Evolutionary conservation across 2,888 invertebrate species (phyloP).

Genomic region (Tortrix viridana): DNA sequence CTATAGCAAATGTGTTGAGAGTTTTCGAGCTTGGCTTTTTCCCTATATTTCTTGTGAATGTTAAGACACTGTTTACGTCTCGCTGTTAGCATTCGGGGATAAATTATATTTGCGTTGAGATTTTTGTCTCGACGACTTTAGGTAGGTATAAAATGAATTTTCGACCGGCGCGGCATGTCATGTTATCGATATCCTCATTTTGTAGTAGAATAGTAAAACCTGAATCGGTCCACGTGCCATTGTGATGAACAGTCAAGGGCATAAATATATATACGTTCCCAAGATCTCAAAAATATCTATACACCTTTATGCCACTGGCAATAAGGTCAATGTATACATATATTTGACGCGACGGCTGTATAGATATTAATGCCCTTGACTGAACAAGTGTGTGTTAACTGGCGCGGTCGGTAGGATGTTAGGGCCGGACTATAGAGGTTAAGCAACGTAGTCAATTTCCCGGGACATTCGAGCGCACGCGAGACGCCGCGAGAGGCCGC

Average conservation of each 20-base stretch:
- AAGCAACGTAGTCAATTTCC: slow-evolving; percentile 77
- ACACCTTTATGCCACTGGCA: too few species aligned
- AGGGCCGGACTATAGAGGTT: slow-evolving; percentile 16
- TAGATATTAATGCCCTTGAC: too few species aligned
- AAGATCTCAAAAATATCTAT: too few species aligned
- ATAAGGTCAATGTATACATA: too few species aligned
- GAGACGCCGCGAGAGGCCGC: slow-evolving; percentile 27
- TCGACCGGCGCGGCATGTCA: slow-evolving; percentile 41
- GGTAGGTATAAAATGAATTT: slow-evolving; percentile 45
- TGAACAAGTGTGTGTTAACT: slow-evolving; percentile 71
- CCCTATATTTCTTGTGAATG: slow-evolving; percentile 45
- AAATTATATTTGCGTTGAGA: slow-evolving; percentile 42
- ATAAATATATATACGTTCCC: too few species aligned
- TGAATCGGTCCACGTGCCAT: slow-evolving; percentile 64
- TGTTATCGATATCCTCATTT: slow-evolving; percentile 30
- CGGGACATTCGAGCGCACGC: slow-evolving; percentile 62
- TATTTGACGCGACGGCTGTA: too few species aligned
- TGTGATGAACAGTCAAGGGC: too few species aligned
- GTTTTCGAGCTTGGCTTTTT: slow-evolving; percentile 64
- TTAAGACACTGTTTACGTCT: slow-evolving; percentile 41
- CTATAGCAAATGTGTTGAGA: slow-evolving; percentile 47
- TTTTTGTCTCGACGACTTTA: slow-evolving; percentile 45
- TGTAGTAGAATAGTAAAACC: slow-evolving; percentile 36
- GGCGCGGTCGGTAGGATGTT: slow-evolving; percentile 38
- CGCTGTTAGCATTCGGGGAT: slow-evolving; percentile 38